Conservation (phyloP, 1,140 invertebrate genomes). For the Oncopodura yosiiana region DNA sequence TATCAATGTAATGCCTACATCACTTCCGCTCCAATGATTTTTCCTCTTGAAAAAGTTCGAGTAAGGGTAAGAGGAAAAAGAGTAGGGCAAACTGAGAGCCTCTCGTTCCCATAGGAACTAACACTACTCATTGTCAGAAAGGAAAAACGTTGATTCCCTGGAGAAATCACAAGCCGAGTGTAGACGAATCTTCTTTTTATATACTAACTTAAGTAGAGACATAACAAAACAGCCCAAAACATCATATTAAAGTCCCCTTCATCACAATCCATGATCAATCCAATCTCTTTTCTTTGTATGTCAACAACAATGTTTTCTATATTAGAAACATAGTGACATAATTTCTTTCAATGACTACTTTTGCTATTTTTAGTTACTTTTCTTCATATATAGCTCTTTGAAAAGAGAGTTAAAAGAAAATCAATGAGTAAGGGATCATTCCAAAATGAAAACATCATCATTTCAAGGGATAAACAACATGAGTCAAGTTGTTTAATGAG, state of each 20-base stretch:
- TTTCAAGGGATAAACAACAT: conserved; percentile 8
- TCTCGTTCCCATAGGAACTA: conserved; percentile 12
- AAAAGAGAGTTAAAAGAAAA: too few relatives aligned
- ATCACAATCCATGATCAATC: conserved; percentile 17
- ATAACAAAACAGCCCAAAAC: background rate
- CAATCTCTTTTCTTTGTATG: conserved; percentile 6
- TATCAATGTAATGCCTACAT: conserved; percentile 24
- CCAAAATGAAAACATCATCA: too few relatives aligned
- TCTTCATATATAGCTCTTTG: too few relatives aligned
- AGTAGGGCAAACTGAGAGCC: too few relatives aligned
- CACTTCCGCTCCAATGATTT: conserved; percentile 34
- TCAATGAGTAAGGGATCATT: too few relatives aligned
- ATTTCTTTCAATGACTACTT: too few relatives aligned
- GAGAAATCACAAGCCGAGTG: conserved; percentile 29
- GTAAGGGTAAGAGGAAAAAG: too few relatives aligned
- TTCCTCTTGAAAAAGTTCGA: too few relatives aligned
- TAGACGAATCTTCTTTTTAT: background rate
- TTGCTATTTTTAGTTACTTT: too few relatives aligned
- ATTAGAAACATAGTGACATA: too few relatives aligned
- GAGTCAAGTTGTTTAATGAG: conserved; percentile 23
- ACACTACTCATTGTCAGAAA: conserved; percentile 1
- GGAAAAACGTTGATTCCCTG: conserved; percentile 1
- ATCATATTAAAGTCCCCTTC: conserved; percentile 3
- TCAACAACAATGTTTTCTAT: too few relatives aligned
- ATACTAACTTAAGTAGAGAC: too few relatives aligned